Evolutionary conservation across 2,797 vertebrate genomes (phyloP).

Genomic region (Arctocebus calabarensis): DNA sequence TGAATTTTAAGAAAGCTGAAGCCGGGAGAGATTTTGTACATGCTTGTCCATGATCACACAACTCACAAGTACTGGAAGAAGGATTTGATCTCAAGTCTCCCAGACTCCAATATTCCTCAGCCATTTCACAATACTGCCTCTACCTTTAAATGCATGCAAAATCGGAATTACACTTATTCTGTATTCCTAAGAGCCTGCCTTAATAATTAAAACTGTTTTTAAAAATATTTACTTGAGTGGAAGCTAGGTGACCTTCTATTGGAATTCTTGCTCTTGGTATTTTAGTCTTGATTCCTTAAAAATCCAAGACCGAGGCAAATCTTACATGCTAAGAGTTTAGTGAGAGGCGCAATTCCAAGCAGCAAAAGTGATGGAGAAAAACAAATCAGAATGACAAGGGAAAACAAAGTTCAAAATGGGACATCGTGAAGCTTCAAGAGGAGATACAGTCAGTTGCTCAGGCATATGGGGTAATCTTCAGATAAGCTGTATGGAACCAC

Average conservation of each 20-base stretch:
- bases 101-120: background rate
- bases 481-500: background rate
- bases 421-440: background rate
- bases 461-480: background rate
- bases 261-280: background rate
- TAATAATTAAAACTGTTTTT: background rate
- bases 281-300: slow-evolving; percentile 32
- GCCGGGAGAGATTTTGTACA: background rate
- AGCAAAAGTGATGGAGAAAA: background rate
- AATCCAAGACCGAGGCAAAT: background rate
- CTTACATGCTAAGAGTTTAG: background rate
- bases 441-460: background rate
- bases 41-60: background rate
- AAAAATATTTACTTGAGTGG: slow-evolving; percentile 11
- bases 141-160: background rate
- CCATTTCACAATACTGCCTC: background rate
- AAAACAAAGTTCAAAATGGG: background rate
- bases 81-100: background rate
- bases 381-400: too few relatives aligned
- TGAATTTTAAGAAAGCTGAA: background rate
- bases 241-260: background rate
- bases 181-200: background rate
- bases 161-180: background rate
- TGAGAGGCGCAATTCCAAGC: background rate
- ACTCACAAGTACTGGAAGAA: background rate